Conservation (phyloP, 2,888 invertebrate genomes). For the Arrhopalites spinosus region DNA sequence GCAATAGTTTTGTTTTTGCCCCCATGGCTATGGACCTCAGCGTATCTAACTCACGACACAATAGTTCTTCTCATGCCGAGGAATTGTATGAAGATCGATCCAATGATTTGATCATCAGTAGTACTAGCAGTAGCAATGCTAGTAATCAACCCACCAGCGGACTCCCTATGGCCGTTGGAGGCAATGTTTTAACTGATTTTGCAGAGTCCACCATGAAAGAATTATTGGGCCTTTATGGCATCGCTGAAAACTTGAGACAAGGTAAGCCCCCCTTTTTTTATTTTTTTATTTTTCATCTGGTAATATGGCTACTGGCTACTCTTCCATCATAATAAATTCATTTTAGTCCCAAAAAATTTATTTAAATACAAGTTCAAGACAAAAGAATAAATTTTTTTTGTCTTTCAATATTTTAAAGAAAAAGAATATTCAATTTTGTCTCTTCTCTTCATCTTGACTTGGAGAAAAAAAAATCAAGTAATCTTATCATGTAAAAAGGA, state of each 20-base stretch:
- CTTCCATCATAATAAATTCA: not conserved
- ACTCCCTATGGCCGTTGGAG: constrained; percentile 23
- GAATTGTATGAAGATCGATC: constrained; percentile 43
- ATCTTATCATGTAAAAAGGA: not conserved
- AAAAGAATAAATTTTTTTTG: not conserved
- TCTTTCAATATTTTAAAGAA: not conserved
- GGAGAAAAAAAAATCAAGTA: not conserved
- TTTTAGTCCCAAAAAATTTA: not conserved
- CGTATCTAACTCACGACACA: constrained; percentile 35
- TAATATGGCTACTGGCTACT: no score
- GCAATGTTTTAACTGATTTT: constrained; percentile 48
- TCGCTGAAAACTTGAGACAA: constrained; percentile 55
- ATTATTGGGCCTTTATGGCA: constrained; percentile 54
- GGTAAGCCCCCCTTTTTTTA: constrained; percentile 43
- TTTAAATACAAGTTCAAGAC: constrained; percentile 5
- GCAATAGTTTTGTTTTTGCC: constrained; percentile 36
- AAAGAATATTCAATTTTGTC: not conserved
- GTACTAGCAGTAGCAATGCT: constrained; percentile 42
- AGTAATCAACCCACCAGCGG: constrained; percentile 31
- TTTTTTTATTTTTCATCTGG: not conserved
- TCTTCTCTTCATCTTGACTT: not conserved
- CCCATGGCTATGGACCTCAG: constrained; percentile 41
- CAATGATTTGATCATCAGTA: constrained; percentile 41
- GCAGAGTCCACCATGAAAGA: constrained; percentile 55
- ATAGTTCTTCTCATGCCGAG: constrained; percentile 33